Evolutionary conservation across 1,140 invertebrate species (phyloP), one percentile per base, ranked within the genome.

Genomic region (Gryon sp.): DNA sequence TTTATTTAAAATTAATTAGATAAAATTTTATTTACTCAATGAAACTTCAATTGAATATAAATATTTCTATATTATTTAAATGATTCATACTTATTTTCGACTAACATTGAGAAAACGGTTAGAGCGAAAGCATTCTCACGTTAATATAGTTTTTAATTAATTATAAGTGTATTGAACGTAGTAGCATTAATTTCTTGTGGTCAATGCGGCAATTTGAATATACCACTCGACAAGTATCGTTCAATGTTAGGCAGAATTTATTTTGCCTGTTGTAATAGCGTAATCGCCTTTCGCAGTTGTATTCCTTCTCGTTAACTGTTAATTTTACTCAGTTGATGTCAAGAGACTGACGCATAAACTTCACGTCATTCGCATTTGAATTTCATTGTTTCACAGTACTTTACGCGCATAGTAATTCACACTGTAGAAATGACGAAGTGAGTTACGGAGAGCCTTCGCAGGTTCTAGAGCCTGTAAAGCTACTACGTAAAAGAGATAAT

Each of bases 311-410:
- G 74, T 70, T 76, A 65, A 76, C 66, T 68, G 63, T 78, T 73
- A n/a, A 66, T 73, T 78, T 73, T 72, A 69, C 55, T 68, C 66
- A 73, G 75, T 78, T 78, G 43, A 66, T 73, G 63, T 68, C 68
- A 78, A 78, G 68, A 78, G 75, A 77, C 75, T 77, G 75, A 76
- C 32, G 66, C 66, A 72, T 77, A 68, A 68, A 77, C 62, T 63
- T 78, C 62, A 78, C 62, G 73, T 78, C 55, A 62, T 77, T 72
- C 60, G 74, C 53, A 77, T 77, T 77, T 60, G 53, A 77, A 70
- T 59, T 75, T 60, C 26, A 65, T 74, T 74, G 62, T 74, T 74
- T 74, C 70, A 59, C 52, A 65, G 70, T 74, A 65, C 28, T 76
- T 69, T 63, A 69, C 65, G 65, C 46, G 62, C 48, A 77, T 72